These are phyloP conservation scores for Marisa cornuarietis DNA, from an alignment of 1,140 invertebrate species.

Conservation along the genomic window DNA sequence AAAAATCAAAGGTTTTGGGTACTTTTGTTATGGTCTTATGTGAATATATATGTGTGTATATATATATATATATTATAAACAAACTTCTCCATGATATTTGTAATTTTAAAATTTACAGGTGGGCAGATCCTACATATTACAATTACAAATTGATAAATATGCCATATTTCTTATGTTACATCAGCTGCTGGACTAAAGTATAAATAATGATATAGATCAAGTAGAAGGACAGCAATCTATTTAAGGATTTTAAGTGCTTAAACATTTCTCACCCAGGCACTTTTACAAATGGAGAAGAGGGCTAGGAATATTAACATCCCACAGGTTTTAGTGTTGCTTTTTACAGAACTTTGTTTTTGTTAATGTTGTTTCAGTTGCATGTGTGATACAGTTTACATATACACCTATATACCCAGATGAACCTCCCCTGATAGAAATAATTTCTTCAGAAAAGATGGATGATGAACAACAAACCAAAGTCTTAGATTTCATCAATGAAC, in stretches of 20 bases:
- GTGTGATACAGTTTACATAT: slow-evolving; percentile 81
- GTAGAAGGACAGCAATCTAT: background rate
- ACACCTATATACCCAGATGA: slow-evolving; percentile 90
- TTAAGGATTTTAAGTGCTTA: background rate
- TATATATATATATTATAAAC: too few relatives aligned
- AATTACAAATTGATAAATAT: too few relatives aligned
- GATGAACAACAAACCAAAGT: slow-evolving; percentile 72
- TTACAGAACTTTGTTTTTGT: background rate
- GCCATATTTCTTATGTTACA: background rate
- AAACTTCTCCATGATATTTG: too few relatives aligned
- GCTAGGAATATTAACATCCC: background rate
- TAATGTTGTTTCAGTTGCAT: slow-evolving; percentile 7
- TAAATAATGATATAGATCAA: background rate
- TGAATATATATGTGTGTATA: background rate
- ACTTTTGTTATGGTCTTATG: background rate
- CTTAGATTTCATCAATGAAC: slow-evolving; percentile 73
- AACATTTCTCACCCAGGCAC: too few relatives aligned
- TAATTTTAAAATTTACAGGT: too few relatives aligned
- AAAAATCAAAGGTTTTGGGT: background rate
- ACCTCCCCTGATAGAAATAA: slow-evolving; percentile 81
- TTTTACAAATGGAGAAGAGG: too few relatives aligned
- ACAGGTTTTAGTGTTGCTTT: slow-evolving; percentile 11
- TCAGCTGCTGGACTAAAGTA: background rate
- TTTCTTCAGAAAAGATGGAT: slow-evolving; percentile 82
- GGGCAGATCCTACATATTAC: too few relatives aligned